Evolutionary conservation across 2,888 invertebrate species (phyloP).

Genomic region (Parnassius mnemosyne): DNA sequence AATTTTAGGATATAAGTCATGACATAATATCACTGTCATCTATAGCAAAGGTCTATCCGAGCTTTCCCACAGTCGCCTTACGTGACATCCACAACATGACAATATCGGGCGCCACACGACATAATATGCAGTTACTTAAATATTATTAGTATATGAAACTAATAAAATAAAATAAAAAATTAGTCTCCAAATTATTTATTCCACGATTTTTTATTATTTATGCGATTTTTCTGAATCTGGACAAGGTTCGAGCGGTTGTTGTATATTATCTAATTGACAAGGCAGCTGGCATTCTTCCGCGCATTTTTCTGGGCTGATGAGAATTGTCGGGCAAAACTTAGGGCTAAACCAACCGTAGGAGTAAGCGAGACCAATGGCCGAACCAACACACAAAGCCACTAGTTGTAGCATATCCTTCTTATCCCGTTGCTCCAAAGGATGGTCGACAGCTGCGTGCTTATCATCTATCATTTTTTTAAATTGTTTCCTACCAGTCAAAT

Average conservation of each 20-base stretch:
- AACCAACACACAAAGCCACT: slow-evolving; percentile 24
- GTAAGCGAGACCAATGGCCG: slow-evolving; percentile 31
- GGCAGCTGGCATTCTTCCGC: neutral
- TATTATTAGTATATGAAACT: too few species aligned
- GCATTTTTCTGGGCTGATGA: neutral
- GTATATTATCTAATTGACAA: too few species aligned
- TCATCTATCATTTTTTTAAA: slow-evolving; percentile 37
- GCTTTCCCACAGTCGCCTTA: too few species aligned
- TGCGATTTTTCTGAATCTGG: neutral
- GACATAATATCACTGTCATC: too few species aligned
- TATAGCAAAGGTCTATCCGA: too few species aligned
- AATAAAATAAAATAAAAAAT: too few species aligned
- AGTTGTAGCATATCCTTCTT: slow-evolving; percentile 34
- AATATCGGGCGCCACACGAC: too few species aligned
- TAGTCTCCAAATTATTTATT: too few species aligned
- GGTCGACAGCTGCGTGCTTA: slow-evolving; percentile 26
- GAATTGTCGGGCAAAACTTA: slow-evolving; percentile 19
- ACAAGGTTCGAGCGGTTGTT: neutral
- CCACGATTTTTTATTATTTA: neutral
- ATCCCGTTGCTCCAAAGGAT: slow-evolving; percentile 29
- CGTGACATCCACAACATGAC: too few species aligned
- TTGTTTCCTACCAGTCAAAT: slow-evolving; percentile 46
- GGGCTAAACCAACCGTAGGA: slow-evolving; percentile 40
- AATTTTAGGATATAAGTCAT: too few species aligned
- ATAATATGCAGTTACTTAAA: too few species aligned